A percentile compares a stretch with the other conserved stretches of the same genome.
Conservation (phyloP, 2,113 vertebrate species). For the Gobius niger region DNA sequence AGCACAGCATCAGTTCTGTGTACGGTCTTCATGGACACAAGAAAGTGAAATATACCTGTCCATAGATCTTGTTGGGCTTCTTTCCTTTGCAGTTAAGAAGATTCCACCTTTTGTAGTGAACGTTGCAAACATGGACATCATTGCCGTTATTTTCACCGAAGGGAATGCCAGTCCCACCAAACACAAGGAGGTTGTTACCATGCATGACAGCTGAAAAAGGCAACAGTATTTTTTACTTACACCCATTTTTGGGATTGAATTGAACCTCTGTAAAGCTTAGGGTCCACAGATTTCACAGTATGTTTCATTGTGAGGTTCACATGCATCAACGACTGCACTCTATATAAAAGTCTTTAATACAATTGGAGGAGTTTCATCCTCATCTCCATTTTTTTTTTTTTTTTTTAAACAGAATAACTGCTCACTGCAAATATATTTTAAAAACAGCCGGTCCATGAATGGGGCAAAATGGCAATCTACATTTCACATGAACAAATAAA, state of each 20-base stretch:
- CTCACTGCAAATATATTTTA: too few species aligned
- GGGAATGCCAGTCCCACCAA: constrained; percentile 95
- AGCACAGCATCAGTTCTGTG: neutral
- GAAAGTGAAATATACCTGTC: constrained; percentile 80
- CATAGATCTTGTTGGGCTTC: constrained; percentile 95
- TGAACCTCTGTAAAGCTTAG: too few species aligned
- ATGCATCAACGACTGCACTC: too few species aligned
- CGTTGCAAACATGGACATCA: constrained; percentile 94
- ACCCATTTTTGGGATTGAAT: neutral
- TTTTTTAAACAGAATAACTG: too few species aligned
- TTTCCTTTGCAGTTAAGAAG: constrained; percentile 92
- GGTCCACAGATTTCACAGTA: too few species aligned
- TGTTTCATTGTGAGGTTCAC: too few species aligned
- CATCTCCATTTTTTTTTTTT: too few species aligned
- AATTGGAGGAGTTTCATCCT: too few species aligned
- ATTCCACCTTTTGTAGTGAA: constrained; percentile 95
- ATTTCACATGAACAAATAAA: too few species aligned
- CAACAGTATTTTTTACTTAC: neutral
- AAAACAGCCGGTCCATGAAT: too few species aligned
- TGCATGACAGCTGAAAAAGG: constrained; percentile 85
- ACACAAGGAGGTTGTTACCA: constrained; percentile 94
- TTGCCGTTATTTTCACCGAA: constrained; percentile 98
- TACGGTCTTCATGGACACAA: neutral
- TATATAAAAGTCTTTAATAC: too few species aligned
- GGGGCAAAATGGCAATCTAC: too few species aligned